Evolutionary conservation across 30 jellyfish, hydroid and myxozoan species (phyloP), one percentile per base, ranked within the genome.

Genomic region (Hydractinia echinata): DNA sequence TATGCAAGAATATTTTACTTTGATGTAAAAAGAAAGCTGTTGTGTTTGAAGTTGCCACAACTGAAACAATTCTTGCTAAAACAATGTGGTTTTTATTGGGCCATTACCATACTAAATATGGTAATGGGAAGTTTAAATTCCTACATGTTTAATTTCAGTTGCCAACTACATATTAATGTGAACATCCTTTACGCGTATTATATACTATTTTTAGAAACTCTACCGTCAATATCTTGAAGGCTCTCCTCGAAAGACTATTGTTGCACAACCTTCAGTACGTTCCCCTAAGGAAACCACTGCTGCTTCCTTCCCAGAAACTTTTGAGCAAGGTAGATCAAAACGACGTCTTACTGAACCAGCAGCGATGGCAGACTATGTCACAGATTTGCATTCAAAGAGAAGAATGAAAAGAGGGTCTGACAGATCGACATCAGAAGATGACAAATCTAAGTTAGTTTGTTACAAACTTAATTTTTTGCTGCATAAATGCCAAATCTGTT

Each of bases 291-390:
- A 15, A 16, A 54, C 61, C 15, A 20, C 83, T 19, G 67, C 2
- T 7, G 8, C 72, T 19, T 11, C 50, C 11, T 9, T 13, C 19
- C 69, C 15, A 11, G 74, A n/a, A 9, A 64, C 9, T 76, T 4
- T 13, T 52, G 84, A 13, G 76, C 14, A 19, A 7, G 77, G 39
- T 61, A 76, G 96, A n/a, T 56, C 82, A 6, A 84, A 85, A 53
- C 81, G 96, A 67, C 89, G 95, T 4, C 94, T 78, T 44, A 85
- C 88, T 5, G 95, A 84, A 53, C 96, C 99, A 3, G 85, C 87
- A 20, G 82, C 99, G 11, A 93, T 87, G 96, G 96, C 95, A 56
- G 99, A 93, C 64, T 93, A 84, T 85, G 94, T 93, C 60, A 93
- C 99, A 1, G 87, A 77, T 21, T 6, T 93, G 64, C 95, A 89